phyloP scores from a whole-genome alignment of 2,888 invertebrate species.

The Lepidochrysops patricia region DNA sequence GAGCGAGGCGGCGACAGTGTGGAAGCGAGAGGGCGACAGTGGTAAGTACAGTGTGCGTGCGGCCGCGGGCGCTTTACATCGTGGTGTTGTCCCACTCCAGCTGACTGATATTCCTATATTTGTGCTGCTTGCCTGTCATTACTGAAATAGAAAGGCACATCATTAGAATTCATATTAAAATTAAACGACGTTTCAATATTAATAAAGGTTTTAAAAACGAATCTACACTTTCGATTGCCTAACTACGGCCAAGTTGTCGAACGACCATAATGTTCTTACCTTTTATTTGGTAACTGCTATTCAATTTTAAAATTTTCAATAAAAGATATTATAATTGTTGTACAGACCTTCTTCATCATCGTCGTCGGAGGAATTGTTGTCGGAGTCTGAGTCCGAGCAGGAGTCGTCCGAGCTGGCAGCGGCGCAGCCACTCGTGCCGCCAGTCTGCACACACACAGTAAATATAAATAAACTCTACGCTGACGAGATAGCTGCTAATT shows the following conservation, averaged over 20 bases:
- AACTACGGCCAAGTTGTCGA: too few species aligned
- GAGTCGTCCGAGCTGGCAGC: slow-evolving; percentile 65
- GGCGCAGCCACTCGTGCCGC: slow-evolving; percentile 32
- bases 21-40: slow-evolving; percentile 23
- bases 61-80: slow-evolving; percentile 70
- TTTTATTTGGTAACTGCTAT: too few species aligned
- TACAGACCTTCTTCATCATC: slow-evolving; percentile 67
- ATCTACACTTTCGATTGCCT: too few species aligned
- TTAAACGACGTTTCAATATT: too few species aligned
- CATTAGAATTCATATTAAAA: too few species aligned
- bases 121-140: slow-evolving; percentile 68
- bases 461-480: too few species aligned
- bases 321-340: neutral
- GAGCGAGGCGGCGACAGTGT: slow-evolving; percentile 29
- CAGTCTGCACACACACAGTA: slow-evolving; percentile 16
- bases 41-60: slow-evolving; percentile 33
- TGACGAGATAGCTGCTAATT: too few species aligned
- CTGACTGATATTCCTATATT: slow-evolving; percentile 84
- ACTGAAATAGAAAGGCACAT: too few species aligned
- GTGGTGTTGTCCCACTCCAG: slow-evolving; percentile 87
- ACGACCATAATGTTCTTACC: too few species aligned
- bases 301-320: too few species aligned
- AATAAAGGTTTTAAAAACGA: too few species aligned
- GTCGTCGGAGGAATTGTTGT: slow-evolving; percentile 73
- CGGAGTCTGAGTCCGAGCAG: slow-evolving; percentile 65